Base-by-base conservation (phyloP, 2,113 vertebrate genomes). In the Brachyistius frenatus region DNA sequence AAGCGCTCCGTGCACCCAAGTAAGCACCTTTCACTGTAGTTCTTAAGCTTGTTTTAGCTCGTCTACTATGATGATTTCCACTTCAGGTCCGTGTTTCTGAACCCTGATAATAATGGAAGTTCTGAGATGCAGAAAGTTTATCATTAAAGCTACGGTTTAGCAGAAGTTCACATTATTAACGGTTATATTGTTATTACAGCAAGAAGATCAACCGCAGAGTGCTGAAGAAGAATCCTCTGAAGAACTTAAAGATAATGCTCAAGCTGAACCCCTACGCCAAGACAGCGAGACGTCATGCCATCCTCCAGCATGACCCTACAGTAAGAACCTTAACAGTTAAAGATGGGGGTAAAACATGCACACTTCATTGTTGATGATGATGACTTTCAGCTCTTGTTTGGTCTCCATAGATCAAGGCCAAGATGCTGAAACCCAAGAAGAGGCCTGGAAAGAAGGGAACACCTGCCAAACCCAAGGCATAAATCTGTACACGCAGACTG, bases 151-250 rank as follows among this genome's bases (percentile, higher is more conserved):
- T 32, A 4, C 7, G 30, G 5, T n/a, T 60, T 0, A 9, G 5
- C 3, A 7, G 4, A 32, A 9, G 6, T 58, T 10, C 10, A 37
- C 0, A 13, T 75, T 36, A 5, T 65, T 79, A 54, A 74, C 0
- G 2, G 0, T 64, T 47, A 0, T 76, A 23, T 61, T 71, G 23
- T 47, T 31, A 53, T 86, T 86, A 1, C 84, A 99, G 98, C 84
- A 99, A 97, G 79, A 99, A 96, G 95, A 96, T 97, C 88, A 94
- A 92, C 31, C 96, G 98, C 78, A 96, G 97, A 73, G 95, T 99
- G 46, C 93, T 99, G 78, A 99, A 99, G 96, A 99, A 99, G 96
- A 99, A 99, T 74, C 98, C 98, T 1, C 93, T 99, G 94, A 99
- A 99, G 95, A 99, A 99, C 44, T 80, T 99, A 91, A 96, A 96